Conservation (phyloP, 2,888 invertebrate genomes). For the Aphelenchoides bicaudatus region DNA sequence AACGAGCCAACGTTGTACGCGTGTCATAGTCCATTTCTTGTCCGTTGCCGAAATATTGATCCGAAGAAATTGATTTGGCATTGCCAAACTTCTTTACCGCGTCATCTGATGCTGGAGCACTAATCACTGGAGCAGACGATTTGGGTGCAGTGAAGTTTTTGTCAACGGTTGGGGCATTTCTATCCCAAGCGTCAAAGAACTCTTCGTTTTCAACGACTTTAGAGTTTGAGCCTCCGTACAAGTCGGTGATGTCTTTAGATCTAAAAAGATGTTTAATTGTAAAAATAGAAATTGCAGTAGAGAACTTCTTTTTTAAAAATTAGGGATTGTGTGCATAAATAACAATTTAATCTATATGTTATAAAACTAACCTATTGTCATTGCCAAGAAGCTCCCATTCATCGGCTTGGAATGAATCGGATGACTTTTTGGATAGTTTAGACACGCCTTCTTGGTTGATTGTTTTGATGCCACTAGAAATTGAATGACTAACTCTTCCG, state of each 20-base stretch:
- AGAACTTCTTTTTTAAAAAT: too few species aligned
- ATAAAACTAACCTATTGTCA: slow-evolving; percentile 23
- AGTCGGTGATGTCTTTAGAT: slow-evolving; percentile 22
- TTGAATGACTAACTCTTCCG: slow-evolving; percentile 41
- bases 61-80: slow-evolving; percentile 95
- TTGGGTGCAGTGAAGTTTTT: slow-evolving; percentile 11
- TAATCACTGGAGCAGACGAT: background rate
- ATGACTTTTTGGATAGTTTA: slow-evolving; percentile 15
- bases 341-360: too few species aligned
- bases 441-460: slow-evolving; percentile 44
- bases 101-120: slow-evolving; percentile 63
- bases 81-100: slow-evolving; percentile 93
- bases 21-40: slow-evolving; percentile 61
- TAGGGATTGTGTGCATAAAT: too few species aligned
- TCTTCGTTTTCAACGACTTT: slow-evolving; percentile 39
- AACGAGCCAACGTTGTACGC: slow-evolving; percentile 69
- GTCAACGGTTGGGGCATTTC: slow-evolving; percentile 11
- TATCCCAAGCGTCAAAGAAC: slow-evolving; percentile 56
- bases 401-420: slow-evolving; percentile 36
- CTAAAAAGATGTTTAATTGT: background rate
- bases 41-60: slow-evolving; percentile 83
- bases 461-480: slow-evolving; percentile 49
- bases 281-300: too few species aligned
- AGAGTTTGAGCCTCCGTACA: slow-evolving; percentile 13
- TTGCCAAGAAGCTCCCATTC: slow-evolving; percentile 57